Base-by-base conservation (phyloP, 1,140 invertebrate species). In the Eumaeus atala region DNA sequence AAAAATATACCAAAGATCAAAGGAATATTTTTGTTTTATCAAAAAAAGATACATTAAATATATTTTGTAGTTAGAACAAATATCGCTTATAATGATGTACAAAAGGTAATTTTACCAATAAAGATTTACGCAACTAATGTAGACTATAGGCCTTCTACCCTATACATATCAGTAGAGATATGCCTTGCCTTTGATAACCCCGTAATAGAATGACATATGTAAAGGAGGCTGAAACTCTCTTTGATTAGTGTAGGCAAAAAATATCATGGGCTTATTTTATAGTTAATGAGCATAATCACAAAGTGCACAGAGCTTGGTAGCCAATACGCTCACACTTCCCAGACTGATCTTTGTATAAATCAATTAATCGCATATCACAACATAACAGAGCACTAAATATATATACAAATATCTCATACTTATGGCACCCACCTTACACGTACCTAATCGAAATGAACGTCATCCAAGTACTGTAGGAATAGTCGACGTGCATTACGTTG, bases 251-350 rank as follows among this genome's bases (percentile, higher is more conserved):
- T 56, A 49, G 48, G 48, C 54, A 54, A 48, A 65, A 61, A 63
- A 72, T 70, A 58, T 76, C 79, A 76, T 85, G 64, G 71, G 78
- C 80, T 84, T 82, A 58, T 65, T 72, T 70, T 69, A 72, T 82
- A 75, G 66, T 67, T 68, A 72, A 79, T 69, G 72, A 75, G 70
- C 71, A 73, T 28, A 78, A 63, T 70, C 74, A 80, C 74, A 61
- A 73, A 60, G 69, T 71, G 80, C 82, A 86, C 82, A 77, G 70
- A 74, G 82, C 82, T 86, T 84, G 71, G 77, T 84, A 85, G 80
- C 72, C 70, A 70, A 77, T 86, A 84, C 77, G 79, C 78, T 84
- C 82, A 84, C 82, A 85, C 80, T 84, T 85, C 77, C 82, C 82
- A 84, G 80, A 82, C 78, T 61, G 64, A 64, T 68, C 38, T 67